A percentile compares a stretch with the other conserved stretches of the same genome.
phyloP scores from a whole-genome alignment of 2,797 vertebrate species.

The Mastacembelus armatus region DNA sequence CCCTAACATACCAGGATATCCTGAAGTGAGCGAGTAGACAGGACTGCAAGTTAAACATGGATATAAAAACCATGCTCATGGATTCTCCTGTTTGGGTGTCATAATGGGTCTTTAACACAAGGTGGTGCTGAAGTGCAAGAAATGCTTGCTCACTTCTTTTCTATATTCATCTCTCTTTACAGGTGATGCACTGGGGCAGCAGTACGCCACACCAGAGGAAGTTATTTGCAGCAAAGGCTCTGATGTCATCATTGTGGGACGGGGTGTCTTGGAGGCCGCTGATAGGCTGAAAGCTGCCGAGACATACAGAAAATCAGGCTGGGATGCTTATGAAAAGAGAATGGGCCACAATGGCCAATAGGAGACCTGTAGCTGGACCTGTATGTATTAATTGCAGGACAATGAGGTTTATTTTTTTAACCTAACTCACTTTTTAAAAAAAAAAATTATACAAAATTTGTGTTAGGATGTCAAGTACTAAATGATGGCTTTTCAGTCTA shows the following conservation, averaged over 20 bases:
- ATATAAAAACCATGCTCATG: no score
- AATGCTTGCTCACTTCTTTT: slow-evolving; percentile 2
- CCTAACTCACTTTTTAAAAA: no score
- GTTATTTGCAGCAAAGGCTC: slow-evolving; percentile 87
- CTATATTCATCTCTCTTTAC: slow-evolving; percentile 10
- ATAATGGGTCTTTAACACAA: slow-evolving; percentile 42
- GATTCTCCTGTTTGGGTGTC: neutral
- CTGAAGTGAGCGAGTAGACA: no score
- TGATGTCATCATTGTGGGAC: slow-evolving; percentile 95
- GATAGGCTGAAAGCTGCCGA: slow-evolving; percentile 86
- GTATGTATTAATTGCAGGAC: no score
- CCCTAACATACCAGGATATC: no score
- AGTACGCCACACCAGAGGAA: slow-evolving; percentile 90
- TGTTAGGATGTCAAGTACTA: no score
- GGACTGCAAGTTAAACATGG: no score
- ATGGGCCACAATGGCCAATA: slow-evolving; percentile 56
- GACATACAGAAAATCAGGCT: slow-evolving; percentile 89
- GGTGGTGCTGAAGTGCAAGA: slow-evolving; percentile 56
- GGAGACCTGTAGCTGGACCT: neutral
- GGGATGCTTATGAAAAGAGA: slow-evolving; percentile 89
- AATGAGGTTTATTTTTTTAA: no score
- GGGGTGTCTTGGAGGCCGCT: slow-evolving; percentile 88
- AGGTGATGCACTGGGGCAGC: slow-evolving; percentile 93
- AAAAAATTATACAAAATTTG: no score
- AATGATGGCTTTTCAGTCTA: no score